phyloP scores from a whole-genome alignment of 2,888 invertebrate species.

The Chrysotoxum bicinctum region DNA sequence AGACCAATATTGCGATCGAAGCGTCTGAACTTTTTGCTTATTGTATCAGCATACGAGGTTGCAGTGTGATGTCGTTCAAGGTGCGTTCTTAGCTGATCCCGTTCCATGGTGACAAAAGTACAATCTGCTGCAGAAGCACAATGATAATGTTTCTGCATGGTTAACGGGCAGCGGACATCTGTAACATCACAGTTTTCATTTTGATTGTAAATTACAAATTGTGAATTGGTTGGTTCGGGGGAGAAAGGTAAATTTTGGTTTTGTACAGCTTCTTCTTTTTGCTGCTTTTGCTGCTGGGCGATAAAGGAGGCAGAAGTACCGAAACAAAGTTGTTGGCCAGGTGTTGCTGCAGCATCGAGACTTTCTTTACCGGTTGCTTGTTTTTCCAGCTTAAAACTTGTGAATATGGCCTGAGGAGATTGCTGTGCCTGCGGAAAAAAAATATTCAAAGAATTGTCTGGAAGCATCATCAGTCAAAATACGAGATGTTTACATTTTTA shows the following conservation, averaged over 20 bases:
- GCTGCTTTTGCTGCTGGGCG: slow-evolving; percentile 3
- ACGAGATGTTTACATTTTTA: slow-evolving; percentile 87
- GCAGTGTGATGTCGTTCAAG: slow-evolving; percentile 42
- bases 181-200: slow-evolving; percentile 24
- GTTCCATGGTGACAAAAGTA: slow-evolving; percentile 21
- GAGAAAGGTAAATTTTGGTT: background rate
- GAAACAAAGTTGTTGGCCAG: background rate
- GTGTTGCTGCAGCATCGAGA: slow-evolving; percentile 27
- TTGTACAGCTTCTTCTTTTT: slow-evolving; percentile 62
- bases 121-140: slow-evolving; percentile 81
- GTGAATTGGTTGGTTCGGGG: slow-evolving; percentile 77
- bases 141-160: slow-evolving; percentile 88
- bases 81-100: slow-evolving; percentile 38
- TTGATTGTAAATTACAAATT: slow-evolving; percentile 80
- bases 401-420: slow-evolving; percentile 95
- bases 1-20: slow-evolving; percentile 50
- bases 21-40: slow-evolving; percentile 48
- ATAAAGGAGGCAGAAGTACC: background rate
- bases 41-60: slow-evolving; percentile 31
- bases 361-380: slow-evolving; percentile 34
- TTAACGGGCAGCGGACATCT: slow-evolving; percentile 14
- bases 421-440: slow-evolving; percentile 82
- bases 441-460: background rate
- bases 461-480: background rate
- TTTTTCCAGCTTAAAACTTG: slow-evolving; percentile 95